phyloP scores from a whole-genome alignment of 1,140 invertebrate species.

The Triops cancriformis region DNA sequence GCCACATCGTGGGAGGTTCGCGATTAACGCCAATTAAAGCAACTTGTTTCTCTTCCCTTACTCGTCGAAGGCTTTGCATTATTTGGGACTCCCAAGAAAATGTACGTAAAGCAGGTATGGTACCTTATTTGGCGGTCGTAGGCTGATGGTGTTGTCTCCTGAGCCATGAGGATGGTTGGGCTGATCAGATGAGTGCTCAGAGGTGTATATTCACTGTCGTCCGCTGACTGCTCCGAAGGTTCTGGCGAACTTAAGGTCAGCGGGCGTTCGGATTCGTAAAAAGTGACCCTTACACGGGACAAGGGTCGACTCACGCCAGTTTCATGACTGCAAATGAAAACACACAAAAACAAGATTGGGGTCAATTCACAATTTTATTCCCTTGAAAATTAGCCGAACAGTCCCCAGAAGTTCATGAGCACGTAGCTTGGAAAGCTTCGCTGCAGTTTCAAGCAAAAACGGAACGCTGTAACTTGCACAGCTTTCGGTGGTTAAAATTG shows the following conservation, averaged over 20 bases:
- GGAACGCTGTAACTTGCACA: background rate
- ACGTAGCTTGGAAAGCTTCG: background rate
- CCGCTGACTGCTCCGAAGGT: slow-evolving; percentile 32
- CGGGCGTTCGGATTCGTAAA: slow-evolving; percentile 66
- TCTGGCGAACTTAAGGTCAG: slow-evolving; percentile 57
- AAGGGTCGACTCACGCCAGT: slow-evolving; percentile 36
- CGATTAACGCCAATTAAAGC: background rate
- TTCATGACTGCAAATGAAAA: slow-evolving; percentile 32
- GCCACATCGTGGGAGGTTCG: background rate
- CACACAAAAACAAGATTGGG: slow-evolving; percentile 12
- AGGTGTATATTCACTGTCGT: slow-evolving; percentile 14
- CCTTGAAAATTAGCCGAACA: background rate
- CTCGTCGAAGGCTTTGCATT: background rate
- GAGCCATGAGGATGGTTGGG: background rate
- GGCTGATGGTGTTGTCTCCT: background rate
- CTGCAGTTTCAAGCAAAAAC: background rate
- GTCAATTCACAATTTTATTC: background rate
- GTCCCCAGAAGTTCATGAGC: background rate
- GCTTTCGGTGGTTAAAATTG: background rate
- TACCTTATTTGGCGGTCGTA: slow-evolving; percentile 10
- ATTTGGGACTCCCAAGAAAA: background rate
- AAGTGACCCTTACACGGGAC: slow-evolving; percentile 57
- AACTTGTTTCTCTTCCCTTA: background rate
- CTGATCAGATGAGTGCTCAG: background rate
- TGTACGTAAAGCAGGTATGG: background rate